These are phyloP conservation scores for Macaria liturata DNA, from an alignment of 2,888 invertebrate genomes.

Conservation along the genomic window DNA sequence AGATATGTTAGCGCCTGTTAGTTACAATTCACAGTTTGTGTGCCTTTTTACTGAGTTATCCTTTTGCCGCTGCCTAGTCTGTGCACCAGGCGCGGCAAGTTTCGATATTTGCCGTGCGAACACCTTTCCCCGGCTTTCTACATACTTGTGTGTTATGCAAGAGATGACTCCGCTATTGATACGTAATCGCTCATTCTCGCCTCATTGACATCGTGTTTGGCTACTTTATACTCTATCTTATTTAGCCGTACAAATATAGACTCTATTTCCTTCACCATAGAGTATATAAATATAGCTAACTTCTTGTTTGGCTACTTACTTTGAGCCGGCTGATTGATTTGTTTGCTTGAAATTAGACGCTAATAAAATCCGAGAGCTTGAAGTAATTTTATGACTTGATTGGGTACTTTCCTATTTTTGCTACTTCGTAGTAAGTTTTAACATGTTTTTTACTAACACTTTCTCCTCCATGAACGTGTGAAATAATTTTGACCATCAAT, in stretches of 20 bases:
- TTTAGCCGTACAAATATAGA: neutral
- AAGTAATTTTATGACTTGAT: no score
- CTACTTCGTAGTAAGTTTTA: no score
- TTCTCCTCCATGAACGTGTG: no score
- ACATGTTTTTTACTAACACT: no score
- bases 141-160: slow-evolving; percentile 35
- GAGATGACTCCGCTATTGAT: slow-evolving; percentile 32
- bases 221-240: slow-evolving; percentile 2
- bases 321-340: slow-evolving; percentile 5
- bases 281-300: no score
- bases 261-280: no score
- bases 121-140: slow-evolving; percentile 70
- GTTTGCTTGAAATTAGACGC: slow-evolving; percentile 1
- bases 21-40: no score
- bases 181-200: slow-evolving; percentile 33
- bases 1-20: no score
- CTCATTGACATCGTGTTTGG: slow-evolving; percentile 29
- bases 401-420: no score
- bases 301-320: neutral
- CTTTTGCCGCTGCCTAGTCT: slow-evolving; percentile 7
- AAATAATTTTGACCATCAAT: no score
- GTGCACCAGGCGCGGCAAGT: slow-evolving; percentile 18
- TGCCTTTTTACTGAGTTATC: neutral
- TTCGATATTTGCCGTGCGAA: slow-evolving; percentile 52
- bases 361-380: neutral